A percentile compares a stretch with the other conserved stretches of the same genome.
Conservation (phyloP, 2,797 vertebrate species). For the Erpetoichthys calabaricus region DNA sequence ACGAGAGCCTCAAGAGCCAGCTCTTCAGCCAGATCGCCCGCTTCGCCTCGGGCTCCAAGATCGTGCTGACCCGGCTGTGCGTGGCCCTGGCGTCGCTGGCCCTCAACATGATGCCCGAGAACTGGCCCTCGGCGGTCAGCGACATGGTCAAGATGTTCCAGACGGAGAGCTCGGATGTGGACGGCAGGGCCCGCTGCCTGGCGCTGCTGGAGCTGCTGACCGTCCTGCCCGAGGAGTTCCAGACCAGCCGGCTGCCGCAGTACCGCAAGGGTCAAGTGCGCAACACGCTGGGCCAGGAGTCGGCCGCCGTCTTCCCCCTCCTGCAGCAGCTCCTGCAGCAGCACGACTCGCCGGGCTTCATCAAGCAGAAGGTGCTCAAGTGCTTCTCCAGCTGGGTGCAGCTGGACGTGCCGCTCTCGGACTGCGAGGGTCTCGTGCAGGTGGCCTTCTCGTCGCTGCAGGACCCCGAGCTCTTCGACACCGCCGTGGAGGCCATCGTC, state of each 20-base stretch:
- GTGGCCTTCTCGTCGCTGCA: constrained; percentile 80
- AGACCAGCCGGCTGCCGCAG: constrained; percentile 90
- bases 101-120: constrained; percentile 94
- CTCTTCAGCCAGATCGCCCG: constrained; percentile 90
- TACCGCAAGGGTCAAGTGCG: constrained; percentile 91
- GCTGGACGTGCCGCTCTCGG: constrained; percentile 81
- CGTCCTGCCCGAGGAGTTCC: constrained; percentile 93
- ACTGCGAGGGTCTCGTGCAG: constrained; percentile 85
- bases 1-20: constrained; percentile 86
- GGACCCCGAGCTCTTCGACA: constrained; percentile 93
- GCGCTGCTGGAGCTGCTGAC: constrained; percentile 90
- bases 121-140: constrained; percentile 85
- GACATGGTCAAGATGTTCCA: constrained; percentile 97
- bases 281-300: constrained; percentile 77
- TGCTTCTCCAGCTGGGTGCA: constrained; percentile 97
- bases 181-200: constrained; percentile 82
- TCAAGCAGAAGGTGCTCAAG: constrained; percentile 86
- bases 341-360: constrained; percentile 79
- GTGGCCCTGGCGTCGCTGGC: constrained; percentile 91
- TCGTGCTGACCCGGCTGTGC: constrained; percentile 89
- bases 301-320: constrained; percentile 77
- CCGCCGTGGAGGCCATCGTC: constrained; percentile 89
- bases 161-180: constrained; percentile 79
- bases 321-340: constrained; percentile 84
- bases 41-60: constrained; percentile 91